These are phyloP conservation scores for Isurus oxyrinchus DNA, from an alignment of 2,113 vertebrate species.

Conservation along the genomic window DNA sequence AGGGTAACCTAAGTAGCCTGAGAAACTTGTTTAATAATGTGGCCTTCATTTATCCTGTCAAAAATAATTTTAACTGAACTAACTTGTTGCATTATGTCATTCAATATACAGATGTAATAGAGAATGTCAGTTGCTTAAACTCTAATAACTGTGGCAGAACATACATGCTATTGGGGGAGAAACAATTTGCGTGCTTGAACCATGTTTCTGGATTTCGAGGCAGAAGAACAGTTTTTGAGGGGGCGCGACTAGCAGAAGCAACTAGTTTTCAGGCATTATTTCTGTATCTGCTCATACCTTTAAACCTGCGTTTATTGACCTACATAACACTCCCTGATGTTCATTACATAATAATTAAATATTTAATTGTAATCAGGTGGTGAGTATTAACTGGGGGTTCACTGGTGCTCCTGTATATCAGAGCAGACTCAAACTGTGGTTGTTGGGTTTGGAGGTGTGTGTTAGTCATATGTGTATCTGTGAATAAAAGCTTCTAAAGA, in stretches of 20 bases:
- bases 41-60: neutral
- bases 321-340: neutral
- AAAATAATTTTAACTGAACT: neutral
- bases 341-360: too few relatives aligned
- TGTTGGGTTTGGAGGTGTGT: too few relatives aligned
- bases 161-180: neutral
- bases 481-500: too few relatives aligned
- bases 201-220: neutral
- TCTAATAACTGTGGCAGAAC: neutral
- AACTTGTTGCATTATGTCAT: neutral
- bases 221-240: neutral
- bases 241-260: neutral
- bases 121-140: neutral
- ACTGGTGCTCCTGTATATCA: too few relatives aligned
- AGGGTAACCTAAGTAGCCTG: neutral
- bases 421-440: too few relatives aligned
- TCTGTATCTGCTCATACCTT: neutral
- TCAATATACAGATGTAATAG: neutral
- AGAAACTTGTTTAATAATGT: neutral
- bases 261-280: neutral
- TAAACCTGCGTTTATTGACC: neutral
- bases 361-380: too few relatives aligned
- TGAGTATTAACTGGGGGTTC: too few relatives aligned
- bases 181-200: neutral
- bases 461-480: too few relatives aligned